Percentiles rank a stretch among this genome's conserved stretches.
These are phyloP conservation scores for Piscicola geometra DNA, from an alignment of 2,888 invertebrate species.

Conservation along the genomic window DNA sequence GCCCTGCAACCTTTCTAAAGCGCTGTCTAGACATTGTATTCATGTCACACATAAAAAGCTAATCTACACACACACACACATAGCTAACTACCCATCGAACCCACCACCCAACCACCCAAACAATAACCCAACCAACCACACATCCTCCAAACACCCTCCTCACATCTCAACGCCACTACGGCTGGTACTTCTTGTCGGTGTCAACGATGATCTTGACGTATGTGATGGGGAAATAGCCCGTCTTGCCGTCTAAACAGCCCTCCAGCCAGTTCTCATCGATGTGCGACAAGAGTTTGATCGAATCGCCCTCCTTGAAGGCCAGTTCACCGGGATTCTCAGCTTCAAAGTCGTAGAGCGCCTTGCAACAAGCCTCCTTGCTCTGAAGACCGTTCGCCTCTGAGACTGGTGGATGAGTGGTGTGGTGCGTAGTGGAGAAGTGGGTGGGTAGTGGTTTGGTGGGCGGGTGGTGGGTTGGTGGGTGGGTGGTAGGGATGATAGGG, in stretches of 20 bases:
- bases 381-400: background rate
- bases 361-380: slow-evolving; percentile 49
- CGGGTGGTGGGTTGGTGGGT: too few species aligned
- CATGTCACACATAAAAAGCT: too few species aligned
- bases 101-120: too few species aligned
- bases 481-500: too few species aligned
- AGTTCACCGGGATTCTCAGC: slow-evolving; percentile 97
- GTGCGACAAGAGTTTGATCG: slow-evolving; percentile 82
- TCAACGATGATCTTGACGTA: slow-evolving; percentile 86
- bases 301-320: slow-evolving; percentile 94
- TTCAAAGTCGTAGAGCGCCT: slow-evolving; percentile 95
- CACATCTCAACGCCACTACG: background rate
- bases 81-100: too few species aligned
- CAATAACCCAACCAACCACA: background rate
- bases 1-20: too few species aligned
- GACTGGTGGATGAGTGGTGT: background rate
- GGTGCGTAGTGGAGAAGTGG: too few species aligned
- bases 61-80: too few species aligned
- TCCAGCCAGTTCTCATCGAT: slow-evolving; percentile 95
- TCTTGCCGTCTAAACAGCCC: slow-evolving; percentile 75
- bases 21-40: too few species aligned
- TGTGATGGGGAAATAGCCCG: slow-evolving; percentile 94
- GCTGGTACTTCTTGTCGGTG: slow-evolving; percentile 23
- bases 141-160: background rate
- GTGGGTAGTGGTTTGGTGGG: too few species aligned